A percentile compares a stretch with the other conserved stretches of the same genome.
Evolutionary conservation across 2,797 vertebrate genomes (phyloP).

Genomic region (Carapus acus): DNA sequence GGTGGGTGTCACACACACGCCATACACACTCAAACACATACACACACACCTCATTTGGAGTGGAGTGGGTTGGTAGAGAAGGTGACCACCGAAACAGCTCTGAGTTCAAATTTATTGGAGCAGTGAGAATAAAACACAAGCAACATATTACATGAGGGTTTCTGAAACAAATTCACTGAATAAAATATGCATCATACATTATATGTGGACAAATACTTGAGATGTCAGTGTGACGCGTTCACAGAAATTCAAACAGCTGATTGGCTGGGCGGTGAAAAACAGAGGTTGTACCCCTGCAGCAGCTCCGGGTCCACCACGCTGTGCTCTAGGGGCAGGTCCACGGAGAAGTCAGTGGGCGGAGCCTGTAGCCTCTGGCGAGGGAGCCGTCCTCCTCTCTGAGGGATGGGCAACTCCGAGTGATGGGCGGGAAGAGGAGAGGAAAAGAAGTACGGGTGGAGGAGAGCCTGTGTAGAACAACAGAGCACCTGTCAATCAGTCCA

Average conservation of each 20-base stretch:
- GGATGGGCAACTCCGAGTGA: conserved; percentile 84
- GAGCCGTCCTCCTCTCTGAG: conserved; percentile 72
- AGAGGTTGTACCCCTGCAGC: conserved; percentile 60
- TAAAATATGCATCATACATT: too few species aligned
- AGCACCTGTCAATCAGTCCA: background rate
- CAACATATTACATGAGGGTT: too few species aligned
- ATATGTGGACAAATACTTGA: background rate
- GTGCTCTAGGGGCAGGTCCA: conserved; percentile 75
- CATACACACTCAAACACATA: too few species aligned
- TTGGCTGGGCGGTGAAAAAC: conserved; percentile 37
- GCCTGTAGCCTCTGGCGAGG: conserved; percentile 70
- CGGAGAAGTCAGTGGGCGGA: conserved; percentile 73
- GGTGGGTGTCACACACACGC: too few species aligned
- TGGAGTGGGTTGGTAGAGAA: too few species aligned
- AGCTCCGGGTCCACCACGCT: conserved; percentile 74
- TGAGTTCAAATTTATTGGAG: too few species aligned
- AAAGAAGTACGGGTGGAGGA: conserved; percentile 86
- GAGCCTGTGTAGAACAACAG: conserved; percentile 65
- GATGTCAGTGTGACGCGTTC: too few species aligned
- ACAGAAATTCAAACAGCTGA: conserved; percentile 2
- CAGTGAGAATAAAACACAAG: too few species aligned
- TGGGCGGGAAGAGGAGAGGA: conserved; percentile 81
- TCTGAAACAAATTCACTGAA: too few species aligned
- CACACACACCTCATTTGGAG: too few species aligned
- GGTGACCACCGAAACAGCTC: too few species aligned